phyloP scores from a whole-genome alignment of 2,113 vertebrate genomes.

The Recurvirostra avosetta region DNA sequence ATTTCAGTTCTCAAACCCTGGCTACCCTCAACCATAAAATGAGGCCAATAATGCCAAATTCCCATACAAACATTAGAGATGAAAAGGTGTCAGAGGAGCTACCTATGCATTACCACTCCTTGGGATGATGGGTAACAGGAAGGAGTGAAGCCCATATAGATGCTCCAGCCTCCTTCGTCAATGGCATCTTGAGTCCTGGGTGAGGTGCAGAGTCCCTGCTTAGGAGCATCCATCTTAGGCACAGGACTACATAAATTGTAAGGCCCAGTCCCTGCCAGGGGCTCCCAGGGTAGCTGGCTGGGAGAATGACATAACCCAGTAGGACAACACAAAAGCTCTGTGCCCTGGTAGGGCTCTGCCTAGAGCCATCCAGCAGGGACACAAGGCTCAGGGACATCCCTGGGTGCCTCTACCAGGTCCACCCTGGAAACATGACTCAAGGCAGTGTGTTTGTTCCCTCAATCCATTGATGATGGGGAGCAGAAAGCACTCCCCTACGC shows the following conservation, averaged over 20 bases:
- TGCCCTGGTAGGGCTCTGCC: background rate
- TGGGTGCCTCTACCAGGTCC: background rate
- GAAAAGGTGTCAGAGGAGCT: background rate
- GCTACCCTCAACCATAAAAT: background rate
- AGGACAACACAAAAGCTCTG: background rate
- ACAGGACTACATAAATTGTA: background rate
- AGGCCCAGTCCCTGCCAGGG: background rate
- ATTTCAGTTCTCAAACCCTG: background rate
- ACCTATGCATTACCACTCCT: background rate
- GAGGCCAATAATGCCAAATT: background rate
- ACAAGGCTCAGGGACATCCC: background rate
- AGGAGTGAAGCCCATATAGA: background rate
- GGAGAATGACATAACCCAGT: background rate
- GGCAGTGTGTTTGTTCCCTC: background rate
- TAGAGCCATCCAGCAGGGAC: background rate
- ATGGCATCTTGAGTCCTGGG: background rate
- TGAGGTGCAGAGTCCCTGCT: background rate
- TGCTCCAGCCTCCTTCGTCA: background rate
- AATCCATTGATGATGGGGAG: rapidly evolving
- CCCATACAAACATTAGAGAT: background rate
- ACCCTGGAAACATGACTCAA: background rate
- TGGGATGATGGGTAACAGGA: background rate
- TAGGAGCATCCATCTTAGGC: background rate
- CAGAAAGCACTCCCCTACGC: background rate
- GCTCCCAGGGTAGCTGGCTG: background rate